Percentiles rank a stretch among this genome's conserved stretches.
Evolutionary conservation across 2,888 invertebrate species (phyloP).

Genomic region (Rotaria socialis): DNA sequence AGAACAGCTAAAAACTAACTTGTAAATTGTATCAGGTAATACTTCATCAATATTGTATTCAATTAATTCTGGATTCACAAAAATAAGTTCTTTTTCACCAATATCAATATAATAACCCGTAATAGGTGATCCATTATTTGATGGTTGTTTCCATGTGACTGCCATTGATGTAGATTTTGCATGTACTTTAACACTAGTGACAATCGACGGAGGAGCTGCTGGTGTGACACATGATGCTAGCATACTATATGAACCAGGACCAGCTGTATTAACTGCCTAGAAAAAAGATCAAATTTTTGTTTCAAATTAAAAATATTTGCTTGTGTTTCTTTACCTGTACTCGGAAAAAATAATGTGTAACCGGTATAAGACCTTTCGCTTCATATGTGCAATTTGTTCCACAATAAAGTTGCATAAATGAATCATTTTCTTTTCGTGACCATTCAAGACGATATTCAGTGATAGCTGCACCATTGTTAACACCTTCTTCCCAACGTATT

Average conservation of each 20-base stretch:
- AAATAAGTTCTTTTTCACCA: constrained; percentile 36
- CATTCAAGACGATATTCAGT: constrained; percentile 74
- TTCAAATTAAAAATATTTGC: too few species aligned
- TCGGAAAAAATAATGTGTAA: constrained; percentile 75
- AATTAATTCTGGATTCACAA: neutral
- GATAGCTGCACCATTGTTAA: constrained; percentile 74
- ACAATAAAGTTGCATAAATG: constrained; percentile 52
- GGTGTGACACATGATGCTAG: constrained; percentile 70
- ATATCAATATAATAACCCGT: constrained; percentile 68
- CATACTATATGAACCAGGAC: constrained; percentile 72
- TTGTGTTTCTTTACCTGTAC: constrained; percentile 62
- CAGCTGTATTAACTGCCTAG: constrained; percentile 63
- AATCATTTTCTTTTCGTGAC: constrained; percentile 48
- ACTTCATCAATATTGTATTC: constrained; percentile 34
- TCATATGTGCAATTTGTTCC: constrained; percentile 63
- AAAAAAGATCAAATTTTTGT: neutral
- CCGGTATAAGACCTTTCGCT: constrained; percentile 71
- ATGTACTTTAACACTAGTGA: constrained; percentile 59
- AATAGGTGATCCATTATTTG: constrained; percentile 72
- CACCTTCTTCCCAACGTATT: constrained; percentile 74
- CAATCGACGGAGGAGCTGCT: constrained; percentile 74
- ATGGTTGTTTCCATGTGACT: constrained; percentile 73
- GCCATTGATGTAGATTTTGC: constrained; percentile 64
- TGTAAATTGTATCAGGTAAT: constrained; percentile 34
- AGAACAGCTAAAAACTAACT: neutral